Percentiles rank a stretch among this genome's conserved stretches.
Conservation (phyloP, 1,140 invertebrate genomes). For the Triops cancriformis region DNA sequence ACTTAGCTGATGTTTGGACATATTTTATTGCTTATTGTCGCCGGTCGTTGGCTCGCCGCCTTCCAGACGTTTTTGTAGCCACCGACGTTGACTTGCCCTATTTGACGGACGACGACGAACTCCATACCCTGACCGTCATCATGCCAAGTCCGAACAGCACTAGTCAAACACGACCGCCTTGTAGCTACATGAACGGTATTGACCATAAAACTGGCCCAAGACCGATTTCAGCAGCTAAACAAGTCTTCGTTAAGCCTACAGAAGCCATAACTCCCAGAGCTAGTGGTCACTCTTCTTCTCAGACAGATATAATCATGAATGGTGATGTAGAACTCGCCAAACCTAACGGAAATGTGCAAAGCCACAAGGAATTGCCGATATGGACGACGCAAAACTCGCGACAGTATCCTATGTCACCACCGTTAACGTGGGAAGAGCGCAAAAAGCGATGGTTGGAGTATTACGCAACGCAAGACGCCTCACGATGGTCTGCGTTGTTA, state of each 20-base stretch:
- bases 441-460: neutral
- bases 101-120: neutral
- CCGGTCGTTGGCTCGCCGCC: neutral
- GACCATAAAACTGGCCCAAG: neutral
- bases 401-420: neutral
- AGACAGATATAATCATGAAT: neutral
- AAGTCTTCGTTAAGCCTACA: neutral
- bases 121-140: neutral
- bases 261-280: neutral
- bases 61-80: conserved; percentile 21
- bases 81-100: neutral
- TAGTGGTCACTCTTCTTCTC: neutral
- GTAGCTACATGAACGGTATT: neutral
- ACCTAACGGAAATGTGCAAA: neutral
- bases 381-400: neutral
- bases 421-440: neutral
- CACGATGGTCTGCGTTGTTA: conserved; percentile 17
- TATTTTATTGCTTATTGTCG: conserved; percentile 15
- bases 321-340: neutral
- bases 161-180: neutral
- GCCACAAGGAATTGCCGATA: neutral
- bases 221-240: neutral
- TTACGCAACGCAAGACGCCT: conserved; percentile 13
- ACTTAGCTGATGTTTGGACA: conserved; percentile 18
- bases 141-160: neutral